phyloP scores from a whole-genome alignment of 2,113 vertebrate species.

The Callorhinus ursinus region DNA sequence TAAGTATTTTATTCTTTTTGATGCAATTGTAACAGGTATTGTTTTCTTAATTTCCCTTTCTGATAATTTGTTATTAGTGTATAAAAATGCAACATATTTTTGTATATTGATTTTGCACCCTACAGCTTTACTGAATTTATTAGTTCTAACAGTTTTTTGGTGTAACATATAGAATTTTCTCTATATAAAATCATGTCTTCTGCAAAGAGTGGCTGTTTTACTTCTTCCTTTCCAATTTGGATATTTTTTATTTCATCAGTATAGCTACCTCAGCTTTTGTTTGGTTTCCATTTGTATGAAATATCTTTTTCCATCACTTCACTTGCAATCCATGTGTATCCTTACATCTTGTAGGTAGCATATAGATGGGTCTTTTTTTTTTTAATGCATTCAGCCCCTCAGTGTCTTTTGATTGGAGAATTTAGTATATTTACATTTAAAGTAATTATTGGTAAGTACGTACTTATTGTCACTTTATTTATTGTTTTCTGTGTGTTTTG shows the following conservation, averaged over 20 bases:
- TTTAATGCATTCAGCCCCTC: neutral
- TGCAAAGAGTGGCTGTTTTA: neutral
- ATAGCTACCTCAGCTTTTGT: neutral
- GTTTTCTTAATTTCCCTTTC: neutral
- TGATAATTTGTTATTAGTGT: neutral
- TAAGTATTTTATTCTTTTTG: neutral
- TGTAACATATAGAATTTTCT: neutral
- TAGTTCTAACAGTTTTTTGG: neutral
- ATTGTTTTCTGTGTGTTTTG: neutral
- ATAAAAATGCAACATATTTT: neutral
- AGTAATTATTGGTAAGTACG: neutral
- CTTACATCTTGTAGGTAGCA: neutral
- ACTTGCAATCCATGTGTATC: neutral
- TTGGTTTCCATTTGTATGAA: neutral
- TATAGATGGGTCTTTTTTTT: neutral
- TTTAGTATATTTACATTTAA: neutral
- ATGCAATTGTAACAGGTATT: neutral
- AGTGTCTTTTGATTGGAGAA: neutral
- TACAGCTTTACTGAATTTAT: neutral
- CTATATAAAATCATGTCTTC: neutral
- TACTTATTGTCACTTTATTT: neutral
- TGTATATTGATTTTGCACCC: neutral
- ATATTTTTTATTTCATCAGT: neutral
- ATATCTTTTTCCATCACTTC: neutral
- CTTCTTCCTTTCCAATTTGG: neutral